Percentiles rank a stretch among this genome's conserved stretches.
Conservation (phyloP, 2,113 vertebrate genomes). For the Oreochromis spilurus region DNA sequence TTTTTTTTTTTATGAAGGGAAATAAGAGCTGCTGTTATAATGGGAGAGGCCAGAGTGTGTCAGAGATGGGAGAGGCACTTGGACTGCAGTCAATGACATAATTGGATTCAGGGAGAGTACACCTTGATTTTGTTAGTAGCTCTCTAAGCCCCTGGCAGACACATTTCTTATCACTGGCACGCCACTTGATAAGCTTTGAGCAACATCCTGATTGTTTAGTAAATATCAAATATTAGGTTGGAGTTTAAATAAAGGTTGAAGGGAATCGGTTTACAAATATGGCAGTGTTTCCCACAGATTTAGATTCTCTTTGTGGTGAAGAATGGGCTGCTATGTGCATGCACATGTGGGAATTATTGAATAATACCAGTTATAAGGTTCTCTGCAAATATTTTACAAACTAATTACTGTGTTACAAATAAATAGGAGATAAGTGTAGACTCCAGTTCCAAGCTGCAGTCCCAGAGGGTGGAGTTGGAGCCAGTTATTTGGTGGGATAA, state of each 20-base stretch:
- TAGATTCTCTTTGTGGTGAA: neutral
- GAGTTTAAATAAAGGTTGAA: neutral
- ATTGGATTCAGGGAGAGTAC: slow-evolving; percentile 23
- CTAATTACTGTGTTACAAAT: neutral
- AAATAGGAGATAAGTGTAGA: neutral
- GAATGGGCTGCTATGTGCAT: neutral
- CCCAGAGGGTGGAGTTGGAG: neutral
- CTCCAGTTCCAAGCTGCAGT: neutral
- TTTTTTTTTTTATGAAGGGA: slow-evolving; percentile 32
- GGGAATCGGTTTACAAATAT: neutral
- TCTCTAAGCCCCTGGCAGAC: neutral
- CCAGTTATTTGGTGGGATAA: neutral
- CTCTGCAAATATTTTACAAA: neutral
- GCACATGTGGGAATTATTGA: neutral
- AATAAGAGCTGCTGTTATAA: slow-evolving; percentile 48
- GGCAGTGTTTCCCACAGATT: neutral
- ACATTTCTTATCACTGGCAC: neutral
- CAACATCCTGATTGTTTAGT: neutral
- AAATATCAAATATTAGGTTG: neutral
- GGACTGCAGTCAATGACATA: slow-evolving; percentile 37
- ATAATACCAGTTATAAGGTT: neutral
- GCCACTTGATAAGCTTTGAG: neutral
- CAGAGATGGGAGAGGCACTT: slow-evolving; percentile 31
- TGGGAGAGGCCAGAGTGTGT: slow-evolving; percentile 50
- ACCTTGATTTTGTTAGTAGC: neutral